Conservation (phyloP, 2,113 vertebrate genomes). For the Phylloscopus trochilus region DNA sequence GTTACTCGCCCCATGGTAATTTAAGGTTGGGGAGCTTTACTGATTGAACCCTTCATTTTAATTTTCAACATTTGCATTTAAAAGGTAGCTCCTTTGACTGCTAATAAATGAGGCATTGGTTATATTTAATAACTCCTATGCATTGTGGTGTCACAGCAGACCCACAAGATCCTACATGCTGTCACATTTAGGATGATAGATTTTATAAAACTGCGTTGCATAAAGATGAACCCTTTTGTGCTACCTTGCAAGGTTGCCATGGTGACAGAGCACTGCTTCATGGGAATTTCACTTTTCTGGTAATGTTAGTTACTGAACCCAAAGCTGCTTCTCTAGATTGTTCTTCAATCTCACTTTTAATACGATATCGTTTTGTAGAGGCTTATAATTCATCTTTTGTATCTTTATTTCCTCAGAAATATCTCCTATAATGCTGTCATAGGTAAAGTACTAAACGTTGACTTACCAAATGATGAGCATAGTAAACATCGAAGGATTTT, state of each 20-base stretch:
- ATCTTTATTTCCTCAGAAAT: constrained; percentile 35
- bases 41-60: constrained; percentile 63
- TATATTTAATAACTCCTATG: constrained; percentile 72
- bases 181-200: constrained; percentile 72
- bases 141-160: constrained; percentile 71
- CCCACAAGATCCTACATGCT: constrained; percentile 60
- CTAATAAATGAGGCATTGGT: constrained; percentile 62
- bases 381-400: constrained; percentile 13
- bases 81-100: constrained; percentile 54
- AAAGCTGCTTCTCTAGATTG: constrained; percentile 55
- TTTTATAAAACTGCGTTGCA: constrained; percentile 70
- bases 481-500: background rate
- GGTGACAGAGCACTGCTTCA: constrained; percentile 69
- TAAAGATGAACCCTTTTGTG: constrained; percentile 73
- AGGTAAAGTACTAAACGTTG: constrained; percentile 1
- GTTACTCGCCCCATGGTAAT: constrained; percentile 51
- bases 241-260: constrained; percentile 74
- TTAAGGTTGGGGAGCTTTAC: constrained; percentile 31
- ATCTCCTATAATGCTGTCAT: background rate
- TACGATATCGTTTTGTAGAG: background rate
- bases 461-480: background rate
- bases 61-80: constrained; percentile 59
- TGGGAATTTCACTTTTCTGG: constrained; percentile 73
- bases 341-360: constrained; percentile 61
- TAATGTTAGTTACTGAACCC: constrained; percentile 54